Percentiles rank a stretch among this genome's conserved stretches.
These are phyloP conservation scores for Benthosema pterotum DNA, from an alignment of 2,797 vertebrate genomes.

Conservation along the genomic window DNA sequence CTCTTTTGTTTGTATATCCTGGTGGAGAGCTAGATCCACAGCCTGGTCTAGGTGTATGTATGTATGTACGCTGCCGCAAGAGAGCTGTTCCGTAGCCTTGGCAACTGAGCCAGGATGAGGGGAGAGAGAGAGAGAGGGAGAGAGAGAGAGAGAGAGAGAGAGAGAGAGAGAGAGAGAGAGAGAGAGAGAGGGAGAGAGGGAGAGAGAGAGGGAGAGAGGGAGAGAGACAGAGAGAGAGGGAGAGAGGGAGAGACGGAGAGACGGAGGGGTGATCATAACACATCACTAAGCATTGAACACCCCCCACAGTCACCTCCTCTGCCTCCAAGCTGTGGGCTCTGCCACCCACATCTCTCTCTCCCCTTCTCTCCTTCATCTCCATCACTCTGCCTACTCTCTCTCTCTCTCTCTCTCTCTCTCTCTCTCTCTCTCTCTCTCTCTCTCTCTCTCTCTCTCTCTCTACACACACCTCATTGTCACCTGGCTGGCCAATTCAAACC, in stretches of 20 bases:
- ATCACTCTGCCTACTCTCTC: constrained; percentile 6
- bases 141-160: too few relatives aligned
- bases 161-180: too few relatives aligned
- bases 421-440: background rate
- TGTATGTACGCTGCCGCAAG: constrained; percentile 64
- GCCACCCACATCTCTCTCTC: constrained; percentile 66
- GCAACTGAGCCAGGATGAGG: constrained; percentile 79
- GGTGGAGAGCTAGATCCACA: constrained; percentile 72
- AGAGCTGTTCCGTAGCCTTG: constrained; percentile 84
- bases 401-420: constrained; percentile 12
- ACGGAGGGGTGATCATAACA: constrained; percentile 52
- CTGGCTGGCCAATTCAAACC: background rate
- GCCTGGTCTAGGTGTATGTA: constrained; percentile 77
- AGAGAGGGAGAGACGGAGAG: constrained; percentile 6
- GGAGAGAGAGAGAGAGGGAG: too few relatives aligned
- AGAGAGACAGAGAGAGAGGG: background rate
- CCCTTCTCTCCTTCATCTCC: constrained; percentile 28
- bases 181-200: constrained; percentile 33
- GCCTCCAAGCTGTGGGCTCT: constrained; percentile 53
- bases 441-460: constrained; percentile 14
- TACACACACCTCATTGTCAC: constrained; percentile 1
- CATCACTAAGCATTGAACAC: constrained; percentile 58
- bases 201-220: constrained; percentile 32
- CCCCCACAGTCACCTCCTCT: constrained; percentile 64
- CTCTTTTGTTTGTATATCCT: constrained; percentile 78